Conservation (phyloP, 2,113 vertebrate genomes). For the Protobothrops mucrosquamatus region DNA sequence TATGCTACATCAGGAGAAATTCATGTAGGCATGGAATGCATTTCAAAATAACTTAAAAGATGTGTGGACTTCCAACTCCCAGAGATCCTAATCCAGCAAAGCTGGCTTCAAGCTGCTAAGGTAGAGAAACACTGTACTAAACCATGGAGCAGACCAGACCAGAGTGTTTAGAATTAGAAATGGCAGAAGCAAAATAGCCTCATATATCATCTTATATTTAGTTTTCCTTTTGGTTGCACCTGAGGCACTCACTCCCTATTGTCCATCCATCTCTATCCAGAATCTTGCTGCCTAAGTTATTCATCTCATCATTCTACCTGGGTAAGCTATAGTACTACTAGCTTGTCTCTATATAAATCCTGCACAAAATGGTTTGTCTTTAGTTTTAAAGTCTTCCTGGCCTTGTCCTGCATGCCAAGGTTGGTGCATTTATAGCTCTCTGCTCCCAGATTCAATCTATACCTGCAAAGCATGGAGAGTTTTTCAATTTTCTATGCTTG, state of each 20-base stretch:
- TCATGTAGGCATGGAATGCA: not conserved
- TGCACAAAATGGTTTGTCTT: not conserved
- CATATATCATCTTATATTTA: not conserved
- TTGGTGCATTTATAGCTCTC: too few relatives aligned
- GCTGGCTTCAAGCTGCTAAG: too few relatives aligned
- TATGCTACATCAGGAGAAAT: not conserved
- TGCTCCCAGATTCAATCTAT: not conserved
- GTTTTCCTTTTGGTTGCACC: not conserved
- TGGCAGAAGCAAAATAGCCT: not conserved
- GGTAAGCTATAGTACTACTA: not conserved
- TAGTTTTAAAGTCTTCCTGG: not conserved
- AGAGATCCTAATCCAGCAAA: too few relatives aligned
- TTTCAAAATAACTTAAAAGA: not conserved
- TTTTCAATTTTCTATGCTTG: not conserved
- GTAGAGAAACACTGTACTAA: not conserved
- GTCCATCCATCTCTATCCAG: not conserved
- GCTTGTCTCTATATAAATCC: not conserved
- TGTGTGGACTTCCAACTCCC: too few relatives aligned
- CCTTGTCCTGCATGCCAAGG: not conserved
- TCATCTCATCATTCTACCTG: not conserved
- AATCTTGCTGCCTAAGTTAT: not conserved
- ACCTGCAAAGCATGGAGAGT: not conserved
- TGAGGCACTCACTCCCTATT: not conserved
- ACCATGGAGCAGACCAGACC: not conserved
- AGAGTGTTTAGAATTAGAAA: not conserved